Conservation (phyloP, 2,113 vertebrate species). For the Romanogobio albipinnatus region DNA sequence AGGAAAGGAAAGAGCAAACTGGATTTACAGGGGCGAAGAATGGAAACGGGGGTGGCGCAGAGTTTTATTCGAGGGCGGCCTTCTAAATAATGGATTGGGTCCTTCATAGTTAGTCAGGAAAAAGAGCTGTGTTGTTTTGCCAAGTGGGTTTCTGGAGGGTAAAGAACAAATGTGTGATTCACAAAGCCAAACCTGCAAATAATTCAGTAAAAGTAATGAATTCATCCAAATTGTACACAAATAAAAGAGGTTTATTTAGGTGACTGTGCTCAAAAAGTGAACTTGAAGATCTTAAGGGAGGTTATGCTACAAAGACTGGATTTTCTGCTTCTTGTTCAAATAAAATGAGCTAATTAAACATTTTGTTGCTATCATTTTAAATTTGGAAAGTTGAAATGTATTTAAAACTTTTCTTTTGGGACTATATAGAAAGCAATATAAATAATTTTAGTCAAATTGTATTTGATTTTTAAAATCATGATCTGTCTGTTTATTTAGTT, state of each 20-base stretch:
- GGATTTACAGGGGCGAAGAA: slow-evolving; percentile 41
- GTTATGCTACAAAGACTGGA: neutral
- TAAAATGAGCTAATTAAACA: neutral
- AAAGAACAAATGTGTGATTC: slow-evolving; percentile 19
- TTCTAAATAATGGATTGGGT: slow-evolving; percentile 60
- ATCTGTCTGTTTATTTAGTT: neutral
- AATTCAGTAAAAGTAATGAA: slow-evolving; percentile 22
- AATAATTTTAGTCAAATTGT: neutral
- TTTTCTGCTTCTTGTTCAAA: slow-evolving; percentile 2
- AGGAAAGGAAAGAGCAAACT: slow-evolving; percentile 38
- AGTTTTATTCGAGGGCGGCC: slow-evolving; percentile 16
- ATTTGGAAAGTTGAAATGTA: neutral
- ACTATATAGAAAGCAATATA: neutral
- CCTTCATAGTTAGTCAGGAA: slow-evolving; percentile 27
- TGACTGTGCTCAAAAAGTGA: neutral
- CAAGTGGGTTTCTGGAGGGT: slow-evolving; percentile 32
- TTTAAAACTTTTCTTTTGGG: neutral
- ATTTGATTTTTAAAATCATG: too few species aligned
- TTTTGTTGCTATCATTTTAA: neutral
- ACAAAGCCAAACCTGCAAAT: slow-evolving; percentile 32
- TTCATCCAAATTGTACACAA: slow-evolving; percentile 39
- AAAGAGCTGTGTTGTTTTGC: slow-evolving; percentile 41
- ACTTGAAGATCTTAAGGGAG: neutral
- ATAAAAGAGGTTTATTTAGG: slow-evolving; percentile 38
- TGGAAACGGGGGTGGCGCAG: slow-evolving; percentile 23